Base-by-base conservation (phyloP, 2,888 invertebrate species). In the Eurois occulta region DNA sequence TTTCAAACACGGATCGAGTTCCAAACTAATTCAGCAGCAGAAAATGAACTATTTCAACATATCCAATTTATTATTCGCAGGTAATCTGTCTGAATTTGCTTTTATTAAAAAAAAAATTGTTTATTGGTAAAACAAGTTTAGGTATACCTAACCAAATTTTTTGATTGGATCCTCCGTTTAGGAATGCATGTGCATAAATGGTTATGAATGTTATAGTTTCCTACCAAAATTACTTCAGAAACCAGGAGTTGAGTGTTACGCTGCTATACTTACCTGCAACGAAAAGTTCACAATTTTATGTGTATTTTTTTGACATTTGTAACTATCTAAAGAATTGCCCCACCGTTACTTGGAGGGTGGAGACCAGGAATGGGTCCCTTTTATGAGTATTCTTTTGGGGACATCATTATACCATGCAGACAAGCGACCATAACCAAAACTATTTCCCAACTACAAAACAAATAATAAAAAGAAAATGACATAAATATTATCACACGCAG, bases 1-100 rank as follows among this genome's bases (percentile, higher is more conserved):
- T 78, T 72, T 79, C 41, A 58, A 78, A 79, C 48, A 52, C 38
- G 48, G 46, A 60, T 72, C 52, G 80, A 72, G 48, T 78, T 78
- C 28, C 43, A 67, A 80, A 72, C 71, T 71, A 66, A 62, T 28
- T 38, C 18, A 6, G 35, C 24, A 48, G 46, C 46, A n/a, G 41
- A 67, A 67, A 77, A 35, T 32, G 32, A 67, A 77, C 32, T 32
- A 58, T 43, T 38, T 60, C n/a, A 64, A 46, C 28, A 38, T 13
- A 21, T 32, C 35, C 13, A 58, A 55, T 77, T 66, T 32, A 60
- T 41, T 32, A 38, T 10, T 55, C 28, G 3, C n/a, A 16, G 18
- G 18, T 75, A 75, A 75, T 52, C 41, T 16, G 11, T 52, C 8
- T 16, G 41, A 48, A 35, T 46, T 35, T 28, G 18, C 11, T 60